Percentiles rank a stretch among this genome's conserved stretches.
Evolutionary conservation across 2,888 invertebrate species (phyloP).

Genomic region (Labia minor): DNA sequence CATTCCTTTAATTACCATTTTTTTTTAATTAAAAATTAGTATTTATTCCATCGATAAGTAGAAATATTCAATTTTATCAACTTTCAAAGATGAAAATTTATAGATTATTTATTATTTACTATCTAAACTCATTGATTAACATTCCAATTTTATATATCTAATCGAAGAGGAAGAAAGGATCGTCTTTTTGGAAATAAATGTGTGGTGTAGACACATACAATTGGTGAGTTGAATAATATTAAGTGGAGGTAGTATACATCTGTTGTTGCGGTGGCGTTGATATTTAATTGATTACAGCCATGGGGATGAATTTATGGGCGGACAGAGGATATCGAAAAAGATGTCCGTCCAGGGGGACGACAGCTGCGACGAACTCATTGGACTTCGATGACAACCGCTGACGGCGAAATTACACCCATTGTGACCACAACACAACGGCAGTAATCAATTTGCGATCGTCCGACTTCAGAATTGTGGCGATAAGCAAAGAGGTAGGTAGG

Average conservation of each 20-base stretch:
- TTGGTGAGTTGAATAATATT: no score
- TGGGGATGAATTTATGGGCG: neutral
- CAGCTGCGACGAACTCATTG: neutral
- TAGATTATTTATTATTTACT: no score
- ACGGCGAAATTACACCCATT: neutral
- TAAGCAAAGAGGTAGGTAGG: neutral
- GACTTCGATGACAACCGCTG: neutral
- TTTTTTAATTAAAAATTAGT: no score
- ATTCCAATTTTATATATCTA: no score
- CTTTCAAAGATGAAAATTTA: no score
- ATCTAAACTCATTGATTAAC: no score
- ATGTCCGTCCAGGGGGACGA: neutral
- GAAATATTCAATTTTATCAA: no score
- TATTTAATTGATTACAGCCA: neutral
- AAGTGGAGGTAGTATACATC: neutral
- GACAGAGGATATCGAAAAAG: neutral
- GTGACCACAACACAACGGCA: neutral
- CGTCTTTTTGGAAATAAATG: no score
- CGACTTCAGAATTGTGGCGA: neutral
- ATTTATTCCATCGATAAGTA: no score
- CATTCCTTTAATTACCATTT: no score
- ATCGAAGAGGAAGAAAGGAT: no score
- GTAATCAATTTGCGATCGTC: slow-evolving; percentile 3
- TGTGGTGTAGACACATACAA: no score
- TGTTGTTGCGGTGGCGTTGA: neutral